Percentiles rank a stretch among this genome's conserved stretches.
Evolutionary conservation across 2,797 vertebrate genomes (phyloP).

Genomic region (Odontamblyopus rebecca): DNA sequence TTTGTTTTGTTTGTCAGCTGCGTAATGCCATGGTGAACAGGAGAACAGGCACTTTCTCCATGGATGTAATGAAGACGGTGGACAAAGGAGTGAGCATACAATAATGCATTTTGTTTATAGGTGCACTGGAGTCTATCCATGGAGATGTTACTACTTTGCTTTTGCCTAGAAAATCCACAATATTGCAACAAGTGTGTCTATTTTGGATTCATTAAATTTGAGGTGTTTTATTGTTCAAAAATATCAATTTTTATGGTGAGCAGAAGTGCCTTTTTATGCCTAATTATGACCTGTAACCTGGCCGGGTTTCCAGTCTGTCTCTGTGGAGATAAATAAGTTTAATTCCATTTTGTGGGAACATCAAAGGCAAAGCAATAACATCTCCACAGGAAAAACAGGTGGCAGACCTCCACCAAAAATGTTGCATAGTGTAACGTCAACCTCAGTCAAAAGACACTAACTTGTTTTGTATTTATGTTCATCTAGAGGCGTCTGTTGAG

Average conservation of each 20-base stretch:
- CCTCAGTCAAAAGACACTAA: background rate
- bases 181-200: background rate
- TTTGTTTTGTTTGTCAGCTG: conserved; percentile 75
- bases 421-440: background rate
- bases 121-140: background rate
- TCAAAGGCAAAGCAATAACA: background rate
- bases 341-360: background rate
- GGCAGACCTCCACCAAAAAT: background rate
- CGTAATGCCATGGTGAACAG: conserved; percentile 98
- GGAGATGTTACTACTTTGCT: background rate
- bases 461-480: conserved; percentile 22
- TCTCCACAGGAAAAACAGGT: background rate
- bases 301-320: background rate
- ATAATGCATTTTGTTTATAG: background rate
- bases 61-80: conserved; percentile 98
- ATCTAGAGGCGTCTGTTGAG: conserved; percentile 93
- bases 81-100: conserved; percentile 91
- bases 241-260: too few relatives aligned
- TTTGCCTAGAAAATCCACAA: background rate
- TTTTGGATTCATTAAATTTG: background rate
- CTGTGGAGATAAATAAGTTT: background rate
- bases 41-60: conserved; percentile 94
- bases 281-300: background rate
- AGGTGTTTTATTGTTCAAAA: background rate
- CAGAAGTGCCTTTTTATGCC: too few relatives aligned